phyloP scores from a whole-genome alignment of 1,140 invertebrate genomes.

The Drosophila ogumai region DNA sequence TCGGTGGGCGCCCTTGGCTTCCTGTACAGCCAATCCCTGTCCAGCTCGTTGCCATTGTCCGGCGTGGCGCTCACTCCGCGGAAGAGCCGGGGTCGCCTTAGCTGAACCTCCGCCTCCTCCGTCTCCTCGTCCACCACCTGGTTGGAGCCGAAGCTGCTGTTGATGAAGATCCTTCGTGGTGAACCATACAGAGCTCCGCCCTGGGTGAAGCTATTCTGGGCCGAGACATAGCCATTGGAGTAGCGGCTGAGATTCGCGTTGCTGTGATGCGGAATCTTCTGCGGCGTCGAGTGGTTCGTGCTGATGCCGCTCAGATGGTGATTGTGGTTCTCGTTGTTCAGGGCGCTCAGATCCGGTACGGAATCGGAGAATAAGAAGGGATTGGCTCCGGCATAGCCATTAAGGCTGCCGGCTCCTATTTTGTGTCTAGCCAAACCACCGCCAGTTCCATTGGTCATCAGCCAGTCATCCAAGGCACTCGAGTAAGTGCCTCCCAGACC shows the following conservation, averaged over 20 bases:
- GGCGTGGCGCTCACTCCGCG: slow-evolving; percentile 69
- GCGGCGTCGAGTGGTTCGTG: slow-evolving; percentile 83
- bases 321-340: slow-evolving; percentile 84
- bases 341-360: slow-evolving; percentile 80
- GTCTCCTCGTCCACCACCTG: slow-evolving; percentile 84
- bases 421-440: slow-evolving; percentile 71
- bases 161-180: slow-evolving; percentile 78
- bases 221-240: slow-evolving; percentile 78
- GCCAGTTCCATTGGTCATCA: slow-evolving; percentile 80
- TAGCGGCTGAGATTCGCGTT: slow-evolving; percentile 79
- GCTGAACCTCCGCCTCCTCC: slow-evolving; percentile 79
- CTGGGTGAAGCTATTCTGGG: slow-evolving; percentile 78
- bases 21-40: slow-evolving; percentile 82
- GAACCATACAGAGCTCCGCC: slow-evolving; percentile 69
- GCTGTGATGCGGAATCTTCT: slow-evolving; percentile 80
- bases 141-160: slow-evolving; percentile 78
- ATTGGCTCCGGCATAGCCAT: slow-evolving; percentile 76
- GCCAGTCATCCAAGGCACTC: slow-evolving; percentile 85
- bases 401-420: slow-evolving; percentile 79
- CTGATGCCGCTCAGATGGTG: slow-evolving; percentile 78
- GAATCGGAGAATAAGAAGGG: slow-evolving; percentile 83
- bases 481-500: slow-evolving; percentile 80
- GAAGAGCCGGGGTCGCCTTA: slow-evolving; percentile 72
- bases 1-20: slow-evolving; percentile 83
- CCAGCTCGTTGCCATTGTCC: slow-evolving; percentile 82